Evolutionary conservation across 2,888 invertebrate species (phyloP).

Genomic region (Oxyscelio sp.): DNA sequence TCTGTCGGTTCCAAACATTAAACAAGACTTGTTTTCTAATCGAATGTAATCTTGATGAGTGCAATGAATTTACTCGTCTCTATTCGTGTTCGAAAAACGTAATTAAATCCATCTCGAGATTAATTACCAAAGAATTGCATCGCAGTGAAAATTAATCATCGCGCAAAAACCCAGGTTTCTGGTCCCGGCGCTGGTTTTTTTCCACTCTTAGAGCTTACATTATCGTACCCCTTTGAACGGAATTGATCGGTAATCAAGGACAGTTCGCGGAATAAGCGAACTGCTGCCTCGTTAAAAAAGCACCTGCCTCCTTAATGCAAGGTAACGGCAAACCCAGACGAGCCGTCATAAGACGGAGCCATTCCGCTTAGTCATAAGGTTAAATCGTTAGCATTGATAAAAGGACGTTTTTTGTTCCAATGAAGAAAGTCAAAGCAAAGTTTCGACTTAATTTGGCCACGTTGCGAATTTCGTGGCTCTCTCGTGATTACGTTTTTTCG

Average conservation of each 20-base stretch:
- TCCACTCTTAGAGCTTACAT: constrained; percentile 39
- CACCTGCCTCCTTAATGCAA: constrained; percentile 65
- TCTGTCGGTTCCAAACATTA: too few species aligned
- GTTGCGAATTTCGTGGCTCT: constrained; percentile 6
- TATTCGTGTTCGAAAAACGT: constrained; percentile 81
- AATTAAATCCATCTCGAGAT: constrained; percentile 83
- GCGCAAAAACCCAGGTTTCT: constrained; percentile 76
- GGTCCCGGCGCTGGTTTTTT: constrained; percentile 4
- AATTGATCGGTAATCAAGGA: constrained; percentile 73
- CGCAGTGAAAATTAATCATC: constrained; percentile 79
- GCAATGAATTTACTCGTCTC: too few species aligned
- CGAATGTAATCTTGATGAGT: too few species aligned
- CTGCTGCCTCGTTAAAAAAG: constrained; percentile 52
- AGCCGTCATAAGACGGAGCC: constrained; percentile 47
- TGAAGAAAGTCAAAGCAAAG: constrained; percentile 40
- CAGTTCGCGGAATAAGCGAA: constrained; percentile 57
- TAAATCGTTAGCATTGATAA: constrained; percentile 66
- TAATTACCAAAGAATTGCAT: constrained; percentile 21
- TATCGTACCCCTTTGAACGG: constrained; percentile 47
- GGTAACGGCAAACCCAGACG: constrained; percentile 35
- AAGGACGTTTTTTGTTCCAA: constrained; percentile 48
- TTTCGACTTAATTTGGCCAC: constrained; percentile 35
- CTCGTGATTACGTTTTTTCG: constrained; percentile 35
- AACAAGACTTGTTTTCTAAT: too few species aligned
- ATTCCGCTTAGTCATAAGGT: constrained; percentile 69